Conservation (phyloP, 2,113 vertebrate genomes). For the Salminus brasiliensis region DNA sequence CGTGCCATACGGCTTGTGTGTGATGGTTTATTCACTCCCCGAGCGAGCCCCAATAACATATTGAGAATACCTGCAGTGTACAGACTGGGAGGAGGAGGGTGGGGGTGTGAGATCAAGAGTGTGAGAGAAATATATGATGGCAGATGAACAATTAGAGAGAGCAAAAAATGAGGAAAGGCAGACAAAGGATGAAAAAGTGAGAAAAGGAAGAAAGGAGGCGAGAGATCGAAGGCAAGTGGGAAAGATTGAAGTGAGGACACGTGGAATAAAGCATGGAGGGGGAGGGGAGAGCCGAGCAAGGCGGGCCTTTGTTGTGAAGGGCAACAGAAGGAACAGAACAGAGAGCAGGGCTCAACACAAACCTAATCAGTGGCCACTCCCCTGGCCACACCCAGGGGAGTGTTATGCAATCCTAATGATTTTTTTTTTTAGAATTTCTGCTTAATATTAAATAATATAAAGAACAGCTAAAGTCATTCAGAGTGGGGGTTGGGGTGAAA, state of each 20-base stretch:
- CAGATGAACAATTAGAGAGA: conserved; percentile 42
- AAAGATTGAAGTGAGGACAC: conserved; percentile 45
- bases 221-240: conserved; percentile 48
- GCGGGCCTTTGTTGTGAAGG: conserved; percentile 47
- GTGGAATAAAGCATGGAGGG: conserved; percentile 64
- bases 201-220: conserved; percentile 55
- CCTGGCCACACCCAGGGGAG: neutral
- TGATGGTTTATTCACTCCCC: conserved; percentile 81
- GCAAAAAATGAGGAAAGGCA: conserved; percentile 33
- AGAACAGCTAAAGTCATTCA: too few species aligned
- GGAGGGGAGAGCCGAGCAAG: conserved; percentile 56
- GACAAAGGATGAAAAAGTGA: conserved; percentile 57
- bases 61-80: conserved; percentile 73
- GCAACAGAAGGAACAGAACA: conserved; percentile 19
- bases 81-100: neutral
- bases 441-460: too few species aligned
- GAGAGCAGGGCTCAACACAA: neutral
- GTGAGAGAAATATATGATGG: conserved; percentile 39
- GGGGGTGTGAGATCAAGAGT: neutral
- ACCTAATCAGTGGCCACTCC: neutral
- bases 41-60: conserved; percentile 75
- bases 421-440: too few species aligned
- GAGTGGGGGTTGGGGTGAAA: too few species aligned
- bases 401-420: neutral
- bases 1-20: conserved; percentile 78